Evolutionary conservation across 2,113 vertebrate species (phyloP).

Genomic region (Tiliqua scincoides): DNA sequence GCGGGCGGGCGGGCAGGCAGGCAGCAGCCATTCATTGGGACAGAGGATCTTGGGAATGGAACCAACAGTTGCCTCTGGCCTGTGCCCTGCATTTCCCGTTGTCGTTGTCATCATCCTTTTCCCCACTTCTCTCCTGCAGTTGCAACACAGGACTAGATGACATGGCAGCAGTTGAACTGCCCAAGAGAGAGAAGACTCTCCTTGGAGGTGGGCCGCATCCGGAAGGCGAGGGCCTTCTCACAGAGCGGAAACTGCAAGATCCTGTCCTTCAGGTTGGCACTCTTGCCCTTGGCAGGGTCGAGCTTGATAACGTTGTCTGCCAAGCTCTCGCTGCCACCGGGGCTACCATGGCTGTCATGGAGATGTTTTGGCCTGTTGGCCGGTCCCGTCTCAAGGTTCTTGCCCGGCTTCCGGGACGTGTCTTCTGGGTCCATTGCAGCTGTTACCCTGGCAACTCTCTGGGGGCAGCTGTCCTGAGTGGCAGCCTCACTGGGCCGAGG

Average conservation of each 20-base stretch:
- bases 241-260: slow-evolving; percentile 71
- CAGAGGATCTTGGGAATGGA: background rate
- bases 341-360: background rate
- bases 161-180: slow-evolving; percentile 91
- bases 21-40: accelerated
- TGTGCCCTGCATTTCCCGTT: background rate
- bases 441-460: background rate
- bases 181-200: slow-evolving; percentile 85
- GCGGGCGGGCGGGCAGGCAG: background rate
- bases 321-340: background rate
- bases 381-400: background rate
- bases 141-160: slow-evolving; percentile 71
- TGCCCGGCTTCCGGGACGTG: background rate
- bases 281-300: slow-evolving; percentile 78
- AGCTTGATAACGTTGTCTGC: slow-evolving; percentile 50
- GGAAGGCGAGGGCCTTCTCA: slow-evolving; percentile 71
- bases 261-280: slow-evolving; percentile 75
- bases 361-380: accelerated
- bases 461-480: background rate
- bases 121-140: background rate
- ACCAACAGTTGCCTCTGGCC: background rate
- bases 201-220: slow-evolving; percentile 73
- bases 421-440: background rate
- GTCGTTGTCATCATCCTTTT: accelerated
- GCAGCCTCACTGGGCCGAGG: background rate